phyloP scores from a whole-genome alignment of 2,797 vertebrate genomes.

The Syndactyla subalaris region DNA sequence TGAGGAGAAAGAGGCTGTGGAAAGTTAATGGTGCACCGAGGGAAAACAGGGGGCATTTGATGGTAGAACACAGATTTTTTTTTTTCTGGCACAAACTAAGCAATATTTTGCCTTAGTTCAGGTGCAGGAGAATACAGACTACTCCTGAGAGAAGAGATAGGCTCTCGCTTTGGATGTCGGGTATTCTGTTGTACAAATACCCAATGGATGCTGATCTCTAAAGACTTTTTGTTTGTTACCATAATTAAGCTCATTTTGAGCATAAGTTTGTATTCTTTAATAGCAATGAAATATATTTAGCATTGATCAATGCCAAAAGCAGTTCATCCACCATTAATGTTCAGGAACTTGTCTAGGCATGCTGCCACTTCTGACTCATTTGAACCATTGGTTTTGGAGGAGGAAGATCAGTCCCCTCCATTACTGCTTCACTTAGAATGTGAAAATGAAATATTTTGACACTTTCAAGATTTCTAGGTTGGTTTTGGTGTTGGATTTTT shows the following conservation, averaged over 20 bases:
- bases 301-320: neutral
- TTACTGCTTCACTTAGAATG: fast-evolving
- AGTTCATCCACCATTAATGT: neutral
- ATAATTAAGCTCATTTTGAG: neutral
- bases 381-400: neutral
- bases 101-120: neutral
- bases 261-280: neutral
- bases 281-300: neutral
- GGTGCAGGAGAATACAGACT: neutral
- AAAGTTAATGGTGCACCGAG: neutral
- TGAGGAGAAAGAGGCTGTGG: neutral
- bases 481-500: too few relatives aligned
- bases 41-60: neutral
- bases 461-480: neutral
- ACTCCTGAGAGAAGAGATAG: neutral
- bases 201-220: neutral
- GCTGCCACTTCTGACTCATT: neutral
- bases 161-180: neutral
- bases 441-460: neutral
- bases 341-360: neutral
- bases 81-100: neutral
- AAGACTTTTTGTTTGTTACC: neutral
- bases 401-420: neutral
- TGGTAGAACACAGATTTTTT: neutral
- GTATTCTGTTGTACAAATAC: neutral